phyloP scores from a whole-genome alignment of 2,113 vertebrate genomes.

The Cheilinus undulatus region DNA sequence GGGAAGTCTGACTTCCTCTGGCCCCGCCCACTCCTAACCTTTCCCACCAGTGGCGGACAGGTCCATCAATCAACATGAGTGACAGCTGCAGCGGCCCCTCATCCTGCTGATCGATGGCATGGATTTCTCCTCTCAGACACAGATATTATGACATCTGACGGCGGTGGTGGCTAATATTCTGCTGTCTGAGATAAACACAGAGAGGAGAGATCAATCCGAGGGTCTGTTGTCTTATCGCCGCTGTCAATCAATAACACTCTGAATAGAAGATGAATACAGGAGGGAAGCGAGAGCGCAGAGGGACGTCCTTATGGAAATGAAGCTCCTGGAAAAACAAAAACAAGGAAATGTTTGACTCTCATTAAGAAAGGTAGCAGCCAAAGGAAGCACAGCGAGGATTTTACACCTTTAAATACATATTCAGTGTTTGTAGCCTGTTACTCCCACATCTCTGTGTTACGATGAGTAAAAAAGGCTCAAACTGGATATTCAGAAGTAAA shows the following conservation, averaged over 20 bases:
- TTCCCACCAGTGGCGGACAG: slow-evolving; percentile 58
- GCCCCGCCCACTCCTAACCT: slow-evolving; percentile 45
- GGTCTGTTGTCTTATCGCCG: slow-evolving; percentile 43
- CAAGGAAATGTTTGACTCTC: too few species aligned
- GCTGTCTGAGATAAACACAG: slow-evolving; percentile 25
- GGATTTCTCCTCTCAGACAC: slow-evolving; percentile 61
- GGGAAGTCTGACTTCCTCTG: slow-evolving; percentile 33
- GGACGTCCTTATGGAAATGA: slow-evolving; percentile 21
- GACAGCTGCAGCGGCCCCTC: slow-evolving; percentile 61
- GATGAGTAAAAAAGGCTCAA: too few species aligned
- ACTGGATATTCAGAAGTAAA: too few species aligned
- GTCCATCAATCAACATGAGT: slow-evolving; percentile 73
- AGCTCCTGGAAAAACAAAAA: background rate
- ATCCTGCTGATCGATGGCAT: slow-evolving; percentile 67
- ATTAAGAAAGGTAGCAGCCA: too few species aligned
- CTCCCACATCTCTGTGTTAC: too few species aligned
- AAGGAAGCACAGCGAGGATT: too few species aligned
- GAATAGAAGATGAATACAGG: slow-evolving; percentile 26
- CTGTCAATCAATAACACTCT: slow-evolving; percentile 43
- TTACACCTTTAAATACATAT: too few species aligned
- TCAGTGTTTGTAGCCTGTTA: too few species aligned
- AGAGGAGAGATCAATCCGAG: slow-evolving; percentile 54
- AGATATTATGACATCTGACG: slow-evolving; percentile 74
- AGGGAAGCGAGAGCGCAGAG: slow-evolving; percentile 19
- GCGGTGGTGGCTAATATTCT: slow-evolving; percentile 61